phyloP scores from a whole-genome alignment of 1,140 invertebrate species.

The Nylanderia fulva region DNA sequence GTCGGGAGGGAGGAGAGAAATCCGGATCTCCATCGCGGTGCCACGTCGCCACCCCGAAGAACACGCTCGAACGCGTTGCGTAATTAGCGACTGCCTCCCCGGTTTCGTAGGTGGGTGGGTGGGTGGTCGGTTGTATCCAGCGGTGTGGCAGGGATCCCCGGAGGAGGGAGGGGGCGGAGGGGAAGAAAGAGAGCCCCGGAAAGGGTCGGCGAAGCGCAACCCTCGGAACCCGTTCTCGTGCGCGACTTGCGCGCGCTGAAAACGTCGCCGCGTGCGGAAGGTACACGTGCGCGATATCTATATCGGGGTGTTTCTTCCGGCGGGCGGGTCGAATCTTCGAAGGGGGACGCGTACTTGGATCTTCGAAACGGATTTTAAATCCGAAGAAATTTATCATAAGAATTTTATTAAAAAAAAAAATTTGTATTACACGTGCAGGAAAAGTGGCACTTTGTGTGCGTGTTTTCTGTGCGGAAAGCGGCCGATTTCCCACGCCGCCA shows the following conservation, averaged over 20 bases:
- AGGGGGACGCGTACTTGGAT: neutral
- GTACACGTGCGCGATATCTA: conserved; percentile 66
- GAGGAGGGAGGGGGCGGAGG: conserved; percentile 43
- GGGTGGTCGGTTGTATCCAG: conserved; percentile 54
- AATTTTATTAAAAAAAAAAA: too few species aligned
- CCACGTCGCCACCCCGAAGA: conserved; percentile 68
- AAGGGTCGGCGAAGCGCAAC: conserved; percentile 61
- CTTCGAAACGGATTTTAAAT: too few species aligned
- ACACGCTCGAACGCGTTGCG: conserved; percentile 78
- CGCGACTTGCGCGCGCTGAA: conserved; percentile 66
- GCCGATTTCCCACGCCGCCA: too few species aligned
- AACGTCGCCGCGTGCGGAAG: conserved; percentile 55
- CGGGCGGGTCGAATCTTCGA: neutral
- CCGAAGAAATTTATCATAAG: too few species aligned
- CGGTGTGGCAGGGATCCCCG: conserved; percentile 45
- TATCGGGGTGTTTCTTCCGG: conserved; percentile 57
- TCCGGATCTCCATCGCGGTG: conserved; percentile 66
- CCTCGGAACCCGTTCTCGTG: conserved; percentile 60
- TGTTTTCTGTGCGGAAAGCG: too few species aligned
- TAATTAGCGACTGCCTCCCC: conserved; percentile 78
- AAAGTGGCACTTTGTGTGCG: too few species aligned
- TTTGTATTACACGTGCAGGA: too few species aligned
- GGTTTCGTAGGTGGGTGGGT: conserved; percentile 71
- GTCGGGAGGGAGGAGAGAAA: conserved; percentile 59
- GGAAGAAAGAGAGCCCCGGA: conserved; percentile 45